Evolutionary conservation across 2,888 invertebrate genomes (phyloP), one percentile per base, ranked within the genome.

Genomic region (Drosophila anomelani): DNA sequence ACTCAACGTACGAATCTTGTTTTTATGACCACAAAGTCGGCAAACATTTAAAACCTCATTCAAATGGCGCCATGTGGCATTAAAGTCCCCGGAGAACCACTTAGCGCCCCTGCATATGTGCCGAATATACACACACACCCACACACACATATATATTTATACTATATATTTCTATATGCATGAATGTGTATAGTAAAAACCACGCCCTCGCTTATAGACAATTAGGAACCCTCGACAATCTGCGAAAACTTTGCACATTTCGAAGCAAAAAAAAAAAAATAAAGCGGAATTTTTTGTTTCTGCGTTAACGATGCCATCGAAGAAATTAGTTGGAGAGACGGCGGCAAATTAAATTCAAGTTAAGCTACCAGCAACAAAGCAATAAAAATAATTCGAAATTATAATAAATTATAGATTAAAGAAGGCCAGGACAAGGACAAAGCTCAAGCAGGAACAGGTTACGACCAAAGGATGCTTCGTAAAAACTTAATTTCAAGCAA

Each of bases 341-440:
- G 57, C 49, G 46, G 57, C 49, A 66, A 69, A 78, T 77, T 41
- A 71, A 80, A 80, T 71, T 72, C 46, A 56, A 55, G 49, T 49
- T 44, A 70, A 72, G 54, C 57, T 54, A 57, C 17, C 56, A 62
- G 44, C 29, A 62, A 44, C 23, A 20, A 46, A 9, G 53, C 32
- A 70, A 61, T 58, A 63, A 54, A 47, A 60, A 63, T 68, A 63
- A 69, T 68, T 55, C 62, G 23, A 67, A 54, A 75, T 63, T 53
- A 72, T 62, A 69, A 68, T 75, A 71, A 74, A 81, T 76, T 76
- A 62, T 61, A 75, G 61, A 77, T 77, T 57, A 70, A 61, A 73
- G n/a, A n/a, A n/a, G 26, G 23, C 4, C 9, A n/a, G 29, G 26
- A n/a, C n/a, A 15, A 47, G 26, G 46, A 26, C 13, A 36, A 15